Conservation (phyloP, 2,797 vertebrate species). For the Gallirallus australis region DNA sequence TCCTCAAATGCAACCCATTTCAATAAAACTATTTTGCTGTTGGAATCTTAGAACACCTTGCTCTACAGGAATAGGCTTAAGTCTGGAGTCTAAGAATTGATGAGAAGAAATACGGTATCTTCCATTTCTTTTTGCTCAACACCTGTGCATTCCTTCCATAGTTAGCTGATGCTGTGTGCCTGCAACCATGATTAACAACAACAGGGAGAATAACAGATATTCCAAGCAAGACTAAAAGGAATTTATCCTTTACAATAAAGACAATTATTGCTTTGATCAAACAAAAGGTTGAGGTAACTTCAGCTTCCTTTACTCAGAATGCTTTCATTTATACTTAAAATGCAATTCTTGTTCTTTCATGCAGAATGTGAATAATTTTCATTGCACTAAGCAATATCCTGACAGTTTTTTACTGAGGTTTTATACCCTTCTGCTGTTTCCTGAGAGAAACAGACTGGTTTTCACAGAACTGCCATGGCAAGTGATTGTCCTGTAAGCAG, state of each 20-base stretch:
- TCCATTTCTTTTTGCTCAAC: not conserved
- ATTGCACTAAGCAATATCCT: not conserved
- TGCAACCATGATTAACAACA: not conserved
- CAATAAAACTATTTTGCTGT: not conserved
- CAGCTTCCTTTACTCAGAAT: not conserved
- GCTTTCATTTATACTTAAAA: not conserved
- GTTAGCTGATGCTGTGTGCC: not conserved
- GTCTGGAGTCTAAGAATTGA: not conserved
- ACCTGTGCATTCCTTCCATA: not conserved
- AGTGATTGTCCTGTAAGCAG: not conserved
- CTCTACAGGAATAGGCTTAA: not conserved
- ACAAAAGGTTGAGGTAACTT: not conserved
- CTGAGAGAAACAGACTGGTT: not conserved
- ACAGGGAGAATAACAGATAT: not conserved
- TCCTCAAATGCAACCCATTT: conserved; percentile 36
- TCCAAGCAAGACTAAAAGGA: not conserved
- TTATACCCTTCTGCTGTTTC: not conserved
- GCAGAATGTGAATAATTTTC: not conserved
- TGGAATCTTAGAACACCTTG: not conserved
- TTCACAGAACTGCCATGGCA: conserved; percentile 37
- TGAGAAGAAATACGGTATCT: not conserved
- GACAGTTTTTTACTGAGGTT: not conserved
- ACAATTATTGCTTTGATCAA: not conserved
- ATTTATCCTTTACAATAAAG: not conserved
- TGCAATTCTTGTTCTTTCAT: not conserved